These are phyloP conservation scores for Dasyprocta punctata DNA, from an alignment of 2,113 vertebrate species.

Conservation along the genomic window DNA sequence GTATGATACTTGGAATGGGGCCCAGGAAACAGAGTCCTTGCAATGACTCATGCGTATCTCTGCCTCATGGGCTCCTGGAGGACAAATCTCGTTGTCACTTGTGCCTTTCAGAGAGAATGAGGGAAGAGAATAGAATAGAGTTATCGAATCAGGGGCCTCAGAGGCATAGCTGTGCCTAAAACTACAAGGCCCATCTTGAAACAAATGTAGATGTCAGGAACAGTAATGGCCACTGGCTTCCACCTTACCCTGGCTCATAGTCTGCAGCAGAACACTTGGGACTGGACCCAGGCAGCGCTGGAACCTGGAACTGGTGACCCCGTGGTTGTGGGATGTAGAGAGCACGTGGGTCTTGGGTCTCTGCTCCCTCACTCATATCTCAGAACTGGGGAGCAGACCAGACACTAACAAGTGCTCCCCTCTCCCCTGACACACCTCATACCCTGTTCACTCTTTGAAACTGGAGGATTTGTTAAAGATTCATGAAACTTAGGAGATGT, in stretches of 20 bases:
- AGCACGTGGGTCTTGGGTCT: too few species aligned
- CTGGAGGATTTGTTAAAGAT: neutral
- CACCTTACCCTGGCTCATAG: neutral
- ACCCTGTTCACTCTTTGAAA: neutral
- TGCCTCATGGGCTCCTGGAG: neutral
- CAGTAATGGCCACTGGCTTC: neutral
- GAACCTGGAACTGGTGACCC: fast-evolving
- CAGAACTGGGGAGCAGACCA: neutral
- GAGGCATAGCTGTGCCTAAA: neutral
- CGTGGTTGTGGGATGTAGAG: neutral
- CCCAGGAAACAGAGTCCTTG: neutral
- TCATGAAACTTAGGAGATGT: neutral
- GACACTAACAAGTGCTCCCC: fast-evolving
- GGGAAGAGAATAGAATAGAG: neutral
- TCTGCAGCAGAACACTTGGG: neutral
- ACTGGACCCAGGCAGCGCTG: neutral
- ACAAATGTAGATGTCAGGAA: neutral
- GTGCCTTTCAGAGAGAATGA: neutral
- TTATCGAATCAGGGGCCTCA: neutral
- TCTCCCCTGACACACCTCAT: neutral
- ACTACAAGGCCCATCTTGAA: neutral
- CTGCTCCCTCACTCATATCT: neutral
- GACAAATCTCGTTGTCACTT: neutral
- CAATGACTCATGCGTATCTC: too few species aligned
- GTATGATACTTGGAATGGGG: neutral